Evolutionary conservation across 1,140 invertebrate species (phyloP).

Genomic region (Colletes gigas): DNA sequence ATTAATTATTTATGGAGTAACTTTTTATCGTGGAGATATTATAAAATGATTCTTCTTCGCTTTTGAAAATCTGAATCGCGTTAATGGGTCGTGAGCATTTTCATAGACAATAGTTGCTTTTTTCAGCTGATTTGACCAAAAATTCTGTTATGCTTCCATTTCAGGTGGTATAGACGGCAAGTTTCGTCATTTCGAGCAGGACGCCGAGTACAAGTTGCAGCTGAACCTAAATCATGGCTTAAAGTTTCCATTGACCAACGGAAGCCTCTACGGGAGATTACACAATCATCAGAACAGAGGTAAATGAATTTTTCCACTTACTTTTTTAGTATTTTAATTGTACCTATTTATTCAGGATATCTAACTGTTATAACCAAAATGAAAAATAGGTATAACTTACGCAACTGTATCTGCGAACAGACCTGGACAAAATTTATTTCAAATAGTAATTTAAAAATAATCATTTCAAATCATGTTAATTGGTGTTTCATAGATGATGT

Average conservation of each 20-base stretch:
- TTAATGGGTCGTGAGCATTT: not conserved
- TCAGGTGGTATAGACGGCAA: slow-evolving; percentile 83
- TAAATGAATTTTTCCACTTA: not conserved
- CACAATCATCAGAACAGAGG: slow-evolving; percentile 77
- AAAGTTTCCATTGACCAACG: slow-evolving; percentile 85
- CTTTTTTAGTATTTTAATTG: too few species aligned
- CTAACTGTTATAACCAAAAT: too few species aligned
- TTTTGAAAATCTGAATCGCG: not conserved
- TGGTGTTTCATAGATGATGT: too few species aligned
- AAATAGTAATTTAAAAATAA: too few species aligned
- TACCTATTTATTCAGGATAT: too few species aligned
- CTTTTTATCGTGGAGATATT: too few species aligned
- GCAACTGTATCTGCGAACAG: too few species aligned
- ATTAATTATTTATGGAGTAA: too few species aligned
- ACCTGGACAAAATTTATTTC: too few species aligned
- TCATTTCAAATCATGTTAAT: too few species aligned
- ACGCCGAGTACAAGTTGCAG: slow-evolving; percentile 75
- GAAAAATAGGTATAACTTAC: too few species aligned
- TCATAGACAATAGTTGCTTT: slow-evolving; percentile 15
- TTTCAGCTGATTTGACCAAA: slow-evolving; percentile 26
- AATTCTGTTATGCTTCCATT: slow-evolving; percentile 52
- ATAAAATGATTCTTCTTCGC: too few species aligned
- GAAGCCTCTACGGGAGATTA: slow-evolving; percentile 81
- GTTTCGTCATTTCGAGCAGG: slow-evolving; percentile 81
- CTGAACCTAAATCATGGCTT: slow-evolving; percentile 78